Conservation (phyloP, 2,113 vertebrate genomes). For the Syrrhaptes paradoxus region DNA sequence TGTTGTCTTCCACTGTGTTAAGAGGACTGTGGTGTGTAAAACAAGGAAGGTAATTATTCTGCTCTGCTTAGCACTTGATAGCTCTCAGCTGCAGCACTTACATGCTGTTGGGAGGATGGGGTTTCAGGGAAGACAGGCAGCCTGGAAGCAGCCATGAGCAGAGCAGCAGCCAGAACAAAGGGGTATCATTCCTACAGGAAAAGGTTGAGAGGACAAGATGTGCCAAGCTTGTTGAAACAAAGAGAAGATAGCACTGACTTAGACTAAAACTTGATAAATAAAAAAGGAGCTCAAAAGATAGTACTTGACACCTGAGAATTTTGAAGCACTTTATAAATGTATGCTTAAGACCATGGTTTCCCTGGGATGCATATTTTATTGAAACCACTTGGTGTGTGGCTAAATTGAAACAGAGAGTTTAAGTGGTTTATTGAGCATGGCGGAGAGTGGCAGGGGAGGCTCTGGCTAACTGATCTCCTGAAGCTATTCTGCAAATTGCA, state of each 20-base stretch:
- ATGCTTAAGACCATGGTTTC: neutral
- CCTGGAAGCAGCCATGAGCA: neutral
- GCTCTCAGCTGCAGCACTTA: slow-evolving; percentile 10
- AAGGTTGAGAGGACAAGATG: neutral
- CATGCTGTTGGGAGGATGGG: neutral
- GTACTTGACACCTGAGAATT: neutral
- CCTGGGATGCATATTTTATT: neutral
- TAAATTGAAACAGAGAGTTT: neutral
- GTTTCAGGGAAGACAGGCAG: neutral
- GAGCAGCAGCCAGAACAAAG: neutral
- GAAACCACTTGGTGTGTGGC: neutral
- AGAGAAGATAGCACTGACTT: neutral
- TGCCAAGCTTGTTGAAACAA: neutral
- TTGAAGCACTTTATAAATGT: neutral
- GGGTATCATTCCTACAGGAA: neutral
- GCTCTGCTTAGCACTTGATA: slow-evolving; percentile 41
- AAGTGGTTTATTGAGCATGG: neutral
- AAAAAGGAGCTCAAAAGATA: neutral
- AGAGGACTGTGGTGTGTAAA: neutral
- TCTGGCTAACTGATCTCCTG: neutral
- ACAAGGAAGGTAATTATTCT: slow-evolving; percentile 55
- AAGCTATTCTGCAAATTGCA: neutral
- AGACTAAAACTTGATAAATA: neutral
- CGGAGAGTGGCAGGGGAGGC: neutral
- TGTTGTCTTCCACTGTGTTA: neutral